phyloP scores from a whole-genome alignment of 2,888 invertebrate species.

The Drosophila subquinaria region DNA sequence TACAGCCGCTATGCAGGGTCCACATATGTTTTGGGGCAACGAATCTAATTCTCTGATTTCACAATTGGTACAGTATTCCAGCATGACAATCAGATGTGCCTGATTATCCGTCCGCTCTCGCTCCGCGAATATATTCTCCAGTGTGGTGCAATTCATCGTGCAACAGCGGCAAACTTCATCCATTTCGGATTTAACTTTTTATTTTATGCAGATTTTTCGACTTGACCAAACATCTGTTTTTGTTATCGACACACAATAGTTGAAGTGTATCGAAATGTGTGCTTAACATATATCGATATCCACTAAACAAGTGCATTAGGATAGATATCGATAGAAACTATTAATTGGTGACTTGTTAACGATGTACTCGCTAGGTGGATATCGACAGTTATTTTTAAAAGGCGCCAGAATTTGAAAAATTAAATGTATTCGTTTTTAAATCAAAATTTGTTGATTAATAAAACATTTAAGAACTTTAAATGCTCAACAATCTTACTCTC shows the following conservation, averaged over 20 bases:
- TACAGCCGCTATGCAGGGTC: not conserved
- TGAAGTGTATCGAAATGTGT: not conserved
- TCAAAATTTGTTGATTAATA: too few relatives aligned
- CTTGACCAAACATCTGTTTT: not conserved
- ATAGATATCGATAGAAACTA: not conserved
- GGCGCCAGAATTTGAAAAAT: too few relatives aligned
- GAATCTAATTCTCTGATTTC: not conserved
- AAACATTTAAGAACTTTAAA: too few relatives aligned
- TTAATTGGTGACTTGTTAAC: not conserved
- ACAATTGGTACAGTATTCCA: not conserved
- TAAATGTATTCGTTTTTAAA: too few relatives aligned
- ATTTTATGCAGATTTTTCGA: not conserved
- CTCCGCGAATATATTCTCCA: not conserved
- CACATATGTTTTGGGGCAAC: not conserved
- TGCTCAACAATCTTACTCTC: too few relatives aligned
- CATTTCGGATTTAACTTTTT: not conserved
- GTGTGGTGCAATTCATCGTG: slow-evolving; percentile 1
- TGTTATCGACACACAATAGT: not conserved
- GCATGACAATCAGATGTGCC: not conserved
- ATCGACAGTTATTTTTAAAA: too few relatives aligned
- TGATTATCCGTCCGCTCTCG: not conserved
- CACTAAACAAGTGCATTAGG: not conserved
- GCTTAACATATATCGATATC: not conserved
- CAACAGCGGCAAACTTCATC: slow-evolving; percentile 1
- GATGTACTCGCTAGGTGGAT: not conserved